Conservation (phyloP, 37 sponge, comb jelly and placozoan species). For the Diacarnus erythraeanus region DNA sequence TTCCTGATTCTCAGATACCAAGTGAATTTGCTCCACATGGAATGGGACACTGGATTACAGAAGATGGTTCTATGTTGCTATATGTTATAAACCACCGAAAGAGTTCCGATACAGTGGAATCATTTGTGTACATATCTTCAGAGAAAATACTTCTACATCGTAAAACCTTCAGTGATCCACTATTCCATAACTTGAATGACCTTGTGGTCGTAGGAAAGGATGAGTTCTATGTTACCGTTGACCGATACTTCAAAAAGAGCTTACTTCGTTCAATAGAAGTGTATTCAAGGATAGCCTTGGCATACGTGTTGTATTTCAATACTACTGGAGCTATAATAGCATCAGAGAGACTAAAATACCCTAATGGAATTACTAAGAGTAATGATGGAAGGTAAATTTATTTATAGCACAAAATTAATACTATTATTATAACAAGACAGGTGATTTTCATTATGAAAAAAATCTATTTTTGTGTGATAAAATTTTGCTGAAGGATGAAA, state of each 20-base stretch:
- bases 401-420: neutral
- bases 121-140: slow-evolving; percentile 19
- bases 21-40: slow-evolving; percentile 37
- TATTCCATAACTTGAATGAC: slow-evolving; percentile 16
- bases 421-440: neutral
- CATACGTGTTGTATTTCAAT: neutral
- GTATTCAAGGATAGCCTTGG: neutral
- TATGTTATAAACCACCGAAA: slow-evolving; percentile 39
- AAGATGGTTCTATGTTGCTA: slow-evolving; percentile 23
- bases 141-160: neutral
- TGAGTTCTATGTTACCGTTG: slow-evolving; percentile 21
- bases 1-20: neutral
- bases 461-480: no score
- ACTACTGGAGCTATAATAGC: neutral
- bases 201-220: slow-evolving; percentile 9
- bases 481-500: no score
- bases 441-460: no score
- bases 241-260: slow-evolving; percentile 5
- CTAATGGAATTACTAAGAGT: slow-evolving; percentile 42
- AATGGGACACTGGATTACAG: slow-evolving; percentile 33
- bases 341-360: neutral
- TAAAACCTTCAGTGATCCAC: slow-evolving; percentile 2
- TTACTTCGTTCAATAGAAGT: neutral
- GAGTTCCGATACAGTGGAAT: slow-evolving; percentile 19
- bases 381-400: slow-evolving; percentile 34